Evolutionary conservation across 2,888 invertebrate genomes (phyloP).

Genomic region (Pediacus dermestoides): DNA sequence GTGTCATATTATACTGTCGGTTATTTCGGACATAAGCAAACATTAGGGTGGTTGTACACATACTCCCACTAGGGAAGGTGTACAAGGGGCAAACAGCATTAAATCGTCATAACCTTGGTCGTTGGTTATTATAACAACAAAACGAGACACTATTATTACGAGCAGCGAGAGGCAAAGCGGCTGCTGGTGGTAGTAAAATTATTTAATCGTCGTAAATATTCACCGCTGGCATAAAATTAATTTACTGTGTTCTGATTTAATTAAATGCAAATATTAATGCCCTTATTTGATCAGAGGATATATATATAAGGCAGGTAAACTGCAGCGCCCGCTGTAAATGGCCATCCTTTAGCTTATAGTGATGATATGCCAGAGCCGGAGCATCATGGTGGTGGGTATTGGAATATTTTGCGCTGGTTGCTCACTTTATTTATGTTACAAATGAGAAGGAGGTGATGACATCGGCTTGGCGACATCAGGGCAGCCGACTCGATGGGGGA

Average conservation of each 20-base stretch:
- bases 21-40: slow-evolving; percentile 29
- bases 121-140: slow-evolving; percentile 13
- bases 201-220: slow-evolving; percentile 34
- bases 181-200: slow-evolving; percentile 27
- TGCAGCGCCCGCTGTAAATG: too few species aligned
- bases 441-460: slow-evolving; percentile 46
- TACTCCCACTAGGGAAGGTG: too few species aligned
- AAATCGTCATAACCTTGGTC: slow-evolving; percentile 30
- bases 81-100: slow-evolving; percentile 29
- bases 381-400: too few species aligned
- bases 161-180: too few species aligned
- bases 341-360: too few species aligned
- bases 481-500: slow-evolving; percentile 37
- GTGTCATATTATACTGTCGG: too few species aligned
- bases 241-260: slow-evolving; percentile 30
- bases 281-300: slow-evolving; percentile 27
- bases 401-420: slow-evolving; percentile 4
- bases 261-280: slow-evolving; percentile 34
- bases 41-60: too few species aligned
- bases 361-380: too few species aligned
- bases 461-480: slow-evolving; percentile 40
- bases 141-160: slow-evolving; percentile 26
- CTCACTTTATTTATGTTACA: slow-evolving; percentile 35
- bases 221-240: slow-evolving; percentile 32
- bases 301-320: too few species aligned